These are phyloP conservation scores for Thunnus thynnus DNA, from an alignment of 2,113 vertebrate genomes.

Conservation along the genomic window DNA sequence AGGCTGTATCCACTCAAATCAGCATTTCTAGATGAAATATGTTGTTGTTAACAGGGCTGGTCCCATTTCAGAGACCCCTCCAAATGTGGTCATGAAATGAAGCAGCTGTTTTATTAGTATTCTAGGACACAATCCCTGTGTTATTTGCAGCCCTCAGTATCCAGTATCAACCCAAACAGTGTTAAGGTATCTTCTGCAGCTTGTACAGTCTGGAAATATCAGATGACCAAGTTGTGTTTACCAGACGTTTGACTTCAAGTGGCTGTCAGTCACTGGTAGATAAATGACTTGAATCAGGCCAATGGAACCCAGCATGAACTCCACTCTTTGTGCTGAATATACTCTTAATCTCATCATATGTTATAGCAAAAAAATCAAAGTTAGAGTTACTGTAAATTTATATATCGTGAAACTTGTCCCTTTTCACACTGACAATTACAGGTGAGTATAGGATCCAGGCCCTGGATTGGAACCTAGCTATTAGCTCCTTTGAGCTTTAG, in stretches of 20 bases:
- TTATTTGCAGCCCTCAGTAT: neutral
- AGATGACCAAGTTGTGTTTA: slow-evolving; percentile 8
- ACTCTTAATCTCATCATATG: neutral
- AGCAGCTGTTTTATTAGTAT: no score
- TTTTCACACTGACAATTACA: no score
- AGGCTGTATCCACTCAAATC: neutral
- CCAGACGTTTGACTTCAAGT: neutral
- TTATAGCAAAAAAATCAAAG: neutral
- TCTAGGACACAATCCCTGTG: neutral
- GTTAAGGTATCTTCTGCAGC: neutral
- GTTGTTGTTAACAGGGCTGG: neutral
- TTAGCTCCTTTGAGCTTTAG: neutral
- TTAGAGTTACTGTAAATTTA: neutral
- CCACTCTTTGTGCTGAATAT: neutral
- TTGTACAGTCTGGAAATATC: neutral
- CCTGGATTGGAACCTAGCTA: neutral
- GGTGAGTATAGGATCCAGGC: no score
- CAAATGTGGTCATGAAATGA: neutral
- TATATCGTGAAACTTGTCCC: neutral
- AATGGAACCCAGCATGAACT: neutral
- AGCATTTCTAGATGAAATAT: neutral
- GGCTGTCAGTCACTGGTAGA: no score
- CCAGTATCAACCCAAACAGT: neutral
- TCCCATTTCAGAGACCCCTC: neutral
- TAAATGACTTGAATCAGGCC: no score